Percentiles rank a stretch among this genome's conserved stretches.
Evolutionary conservation across 2,113 vertebrate species (phyloP).

Genomic region (Istiophorus platypterus): DNA sequence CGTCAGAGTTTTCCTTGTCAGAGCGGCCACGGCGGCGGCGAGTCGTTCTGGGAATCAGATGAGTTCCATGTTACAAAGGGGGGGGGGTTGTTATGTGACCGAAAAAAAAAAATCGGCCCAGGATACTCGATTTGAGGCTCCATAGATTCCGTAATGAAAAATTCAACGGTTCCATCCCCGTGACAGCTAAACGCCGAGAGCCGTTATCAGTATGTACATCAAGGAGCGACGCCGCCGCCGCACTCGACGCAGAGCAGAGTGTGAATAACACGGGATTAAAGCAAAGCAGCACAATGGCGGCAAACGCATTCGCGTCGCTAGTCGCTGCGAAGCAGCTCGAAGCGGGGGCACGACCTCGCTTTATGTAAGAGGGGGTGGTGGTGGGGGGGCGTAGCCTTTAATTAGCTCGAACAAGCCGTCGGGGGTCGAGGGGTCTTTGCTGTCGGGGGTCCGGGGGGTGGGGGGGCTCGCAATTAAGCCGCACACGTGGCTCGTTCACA

Average conservation of each 20-base stretch:
- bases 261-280: neutral
- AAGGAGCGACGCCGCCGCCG: neutral
- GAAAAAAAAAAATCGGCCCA: neutral
- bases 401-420: neutral
- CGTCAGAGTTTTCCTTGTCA: too few relatives aligned
- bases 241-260: neutral
- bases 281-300: neutral
- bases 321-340: too few relatives aligned
- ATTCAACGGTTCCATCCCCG: slow-evolving; percentile 5
- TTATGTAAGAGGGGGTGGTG: neutral
- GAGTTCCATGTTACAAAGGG: slow-evolving; percentile 6
- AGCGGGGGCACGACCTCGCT: too few relatives aligned
- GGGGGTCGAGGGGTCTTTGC: too few relatives aligned
- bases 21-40: neutral
- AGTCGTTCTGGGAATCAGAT: neutral
- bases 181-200: neutral
- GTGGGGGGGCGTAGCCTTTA: neutral
- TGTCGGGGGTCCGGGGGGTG: neutral
- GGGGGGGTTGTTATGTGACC: too few relatives aligned
- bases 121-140: neutral
- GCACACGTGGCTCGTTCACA: neutral
- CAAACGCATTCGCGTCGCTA: neutral
- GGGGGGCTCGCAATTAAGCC: too few relatives aligned
- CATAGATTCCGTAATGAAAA: neutral
- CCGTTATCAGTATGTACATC: neutral